A percentile compares a stretch with the other conserved stretches of the same genome.
These are phyloP conservation scores for Ophiothrix spiculata DNA, from an alignment of 35 echinoderm and acorn worm species.

Conservation along the genomic window DNA sequence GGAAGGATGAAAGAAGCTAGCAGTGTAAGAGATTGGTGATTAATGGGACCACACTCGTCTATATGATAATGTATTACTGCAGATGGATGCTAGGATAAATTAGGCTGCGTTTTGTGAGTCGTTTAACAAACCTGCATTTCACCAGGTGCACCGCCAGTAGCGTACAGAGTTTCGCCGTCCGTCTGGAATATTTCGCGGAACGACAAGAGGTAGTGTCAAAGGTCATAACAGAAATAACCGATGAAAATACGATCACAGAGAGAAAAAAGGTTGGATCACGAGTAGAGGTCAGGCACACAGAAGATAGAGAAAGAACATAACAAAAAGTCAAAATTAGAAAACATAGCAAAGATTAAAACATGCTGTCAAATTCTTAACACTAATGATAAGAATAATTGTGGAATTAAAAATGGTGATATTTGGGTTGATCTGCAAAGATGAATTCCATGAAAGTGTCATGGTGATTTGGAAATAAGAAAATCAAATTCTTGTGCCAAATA, in stretches of 20 bases:
- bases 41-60: neutral
- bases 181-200: neutral
- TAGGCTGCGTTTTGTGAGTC: neutral
- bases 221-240: neutral
- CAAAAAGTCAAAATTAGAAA: neutral
- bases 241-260: neutral
- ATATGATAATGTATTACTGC: neutral
- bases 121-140: neutral
- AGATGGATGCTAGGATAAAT: neutral
- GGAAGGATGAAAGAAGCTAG: no score
- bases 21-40: neutral
- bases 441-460: neutral
- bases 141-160: neutral
- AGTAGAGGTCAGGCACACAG: neutral
- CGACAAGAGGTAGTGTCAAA: neutral
- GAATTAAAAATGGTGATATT: neutral
- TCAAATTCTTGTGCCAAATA: neutral
- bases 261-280: neutral
- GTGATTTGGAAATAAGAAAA: neutral
- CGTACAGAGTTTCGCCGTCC: neutral
- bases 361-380: neutral
- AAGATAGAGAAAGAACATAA: conserved; percentile 13
- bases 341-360: neutral
- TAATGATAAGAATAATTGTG: neutral
- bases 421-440: neutral